Base-by-base conservation (phyloP, 2,888 invertebrate genomes). In the Drosophila meridionalis region DNA sequence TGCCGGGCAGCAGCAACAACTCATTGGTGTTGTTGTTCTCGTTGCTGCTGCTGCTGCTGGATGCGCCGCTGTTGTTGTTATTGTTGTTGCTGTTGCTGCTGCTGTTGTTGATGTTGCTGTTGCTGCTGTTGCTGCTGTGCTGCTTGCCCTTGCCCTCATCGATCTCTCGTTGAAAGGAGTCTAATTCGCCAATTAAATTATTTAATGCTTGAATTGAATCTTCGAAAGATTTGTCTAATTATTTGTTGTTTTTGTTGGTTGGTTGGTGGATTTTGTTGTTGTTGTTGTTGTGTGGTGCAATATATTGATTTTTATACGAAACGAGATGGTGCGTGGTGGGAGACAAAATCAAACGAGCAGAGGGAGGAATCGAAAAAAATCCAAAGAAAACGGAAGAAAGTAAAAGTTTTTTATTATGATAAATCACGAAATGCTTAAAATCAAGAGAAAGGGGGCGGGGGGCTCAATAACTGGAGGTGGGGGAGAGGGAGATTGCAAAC, bases 151-250 rank as follows among this genome's bases (percentile, higher is more conserved):
- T 92, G 83, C 91, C 90, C 76, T 91, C 90, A 89, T 93, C 93
- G 78, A 93, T 93, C 83, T 93, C 93, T 73, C 93, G 93, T 93
- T 93, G 93, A 81, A 93, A 93, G 73, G 93, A 92, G 92, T 93
- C 93, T 90, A 93, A 87, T 93, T 93, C 93, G 91, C 93, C 93
- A 92, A 93, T 93, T 90, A 93, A 92, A 93, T 93, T 93, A 88
- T 93, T 93, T 87, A 93, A 80, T 88, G 93, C 93, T 92, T 93
- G 92, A 83, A 93, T 93, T 80, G 93, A 93, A 86, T 93, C 93
- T 92, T 93, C 93, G 89, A 93, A 93, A 91, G 92, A 92, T 92
- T 93, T 92, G 90, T 93, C 93, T 93, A 90, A 75, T 84, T 82
- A 89, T 82, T 75, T 76, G 14, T 75, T 81, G 55, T 73, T 76